These are phyloP conservation scores for Trichacis sp. DNA, from an alignment of 2,888 invertebrate genomes.

Conservation along the genomic window DNA sequence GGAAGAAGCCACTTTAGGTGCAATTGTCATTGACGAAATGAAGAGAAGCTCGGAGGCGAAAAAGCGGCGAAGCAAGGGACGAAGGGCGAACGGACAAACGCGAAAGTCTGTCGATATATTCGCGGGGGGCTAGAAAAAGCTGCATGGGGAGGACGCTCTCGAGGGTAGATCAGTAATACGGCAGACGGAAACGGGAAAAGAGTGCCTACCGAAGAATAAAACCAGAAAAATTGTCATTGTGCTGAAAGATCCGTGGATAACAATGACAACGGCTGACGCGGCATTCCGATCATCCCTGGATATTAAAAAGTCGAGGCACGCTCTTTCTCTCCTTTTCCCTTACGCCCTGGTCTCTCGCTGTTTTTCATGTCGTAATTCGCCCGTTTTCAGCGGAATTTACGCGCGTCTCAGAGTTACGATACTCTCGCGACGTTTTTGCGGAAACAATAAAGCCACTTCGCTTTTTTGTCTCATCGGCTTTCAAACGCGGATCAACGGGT, in stretches of 20 bases:
- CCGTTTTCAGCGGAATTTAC: conserved; percentile 29
- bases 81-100: conserved; percentile 33
- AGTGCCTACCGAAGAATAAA: conserved; percentile 65
- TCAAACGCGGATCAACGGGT: not conserved
- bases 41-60: conserved; percentile 51
- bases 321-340: conserved; percentile 34
- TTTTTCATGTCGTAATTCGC: conserved; percentile 17
- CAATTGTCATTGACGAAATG: conserved; percentile 57
- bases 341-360: conserved; percentile 30
- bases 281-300: conserved; percentile 68
- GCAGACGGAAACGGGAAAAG: conserved; percentile 52
- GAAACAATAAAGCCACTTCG: conserved; percentile 61
- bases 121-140: conserved; percentile 22
- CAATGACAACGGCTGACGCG: conserved; percentile 69
- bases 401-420: conserved; percentile 39
- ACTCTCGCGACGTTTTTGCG: conserved; percentile 41
- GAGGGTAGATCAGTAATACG: conserved; percentile 45
- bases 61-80: conserved; percentile 38
- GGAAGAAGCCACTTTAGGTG: conserved; percentile 51
- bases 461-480: conserved; percentile 59
- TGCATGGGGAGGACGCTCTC: conserved; percentile 17
- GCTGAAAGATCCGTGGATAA: conserved; percentile 67
- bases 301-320: conserved; percentile 67
- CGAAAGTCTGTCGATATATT: conserved; percentile 32
- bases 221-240: conserved; percentile 69